Base-by-base conservation (phyloP, 2,113 vertebrate genomes). In the Scartelaos histophorus region DNA sequence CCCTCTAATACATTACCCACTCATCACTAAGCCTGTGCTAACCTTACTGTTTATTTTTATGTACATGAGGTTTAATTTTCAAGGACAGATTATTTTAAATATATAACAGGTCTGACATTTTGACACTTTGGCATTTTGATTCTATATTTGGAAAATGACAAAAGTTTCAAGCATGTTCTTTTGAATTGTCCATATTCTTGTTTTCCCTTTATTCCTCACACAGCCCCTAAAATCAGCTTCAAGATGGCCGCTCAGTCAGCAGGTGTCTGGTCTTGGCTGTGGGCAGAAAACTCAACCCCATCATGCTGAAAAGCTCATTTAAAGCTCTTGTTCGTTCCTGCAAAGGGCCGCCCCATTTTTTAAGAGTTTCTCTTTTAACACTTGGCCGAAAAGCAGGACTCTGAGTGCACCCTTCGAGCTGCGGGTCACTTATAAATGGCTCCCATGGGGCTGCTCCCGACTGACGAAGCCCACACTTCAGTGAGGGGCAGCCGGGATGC, bases 291-390 rank as follows among this genome's bases (percentile, higher is more conserved):
- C 66, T 15, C 16, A 3, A 78, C 73, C 70, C 85, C 79, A 24
- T 76, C 68, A 65, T 43, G 87, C 88, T 90, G 89, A 92, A 92
- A 93, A 89, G 85, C 62, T 85, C 54, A 81, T 90, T 91, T 90
- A 80, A 91, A 87, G 72, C 68, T 65, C 78, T 1, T 19, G 70
- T 71, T 65, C 25, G 67, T 3, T 5, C 7, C 56, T 82, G 76
- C 81, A 78, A 81, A 86, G 79, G 83, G 82, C 86, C 11, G 72
- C 71, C 82, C 83, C 83, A 75, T 86, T 91, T 90, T n/a, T 91
- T 85, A 90, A 89, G 82, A 82, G 85, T 74, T 76, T 78, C 75
- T 92, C 90, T 91, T 91, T 93, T 91, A 93, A 92, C 90, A 92
- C 91, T 91, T 84, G 87, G 75, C 70, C 58, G 74, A 82, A 78